Evolutionary conservation across 2,888 invertebrate genomes (phyloP), one percentile per base, ranked within the genome.

Genomic region (Noctua pronuba): DNA sequence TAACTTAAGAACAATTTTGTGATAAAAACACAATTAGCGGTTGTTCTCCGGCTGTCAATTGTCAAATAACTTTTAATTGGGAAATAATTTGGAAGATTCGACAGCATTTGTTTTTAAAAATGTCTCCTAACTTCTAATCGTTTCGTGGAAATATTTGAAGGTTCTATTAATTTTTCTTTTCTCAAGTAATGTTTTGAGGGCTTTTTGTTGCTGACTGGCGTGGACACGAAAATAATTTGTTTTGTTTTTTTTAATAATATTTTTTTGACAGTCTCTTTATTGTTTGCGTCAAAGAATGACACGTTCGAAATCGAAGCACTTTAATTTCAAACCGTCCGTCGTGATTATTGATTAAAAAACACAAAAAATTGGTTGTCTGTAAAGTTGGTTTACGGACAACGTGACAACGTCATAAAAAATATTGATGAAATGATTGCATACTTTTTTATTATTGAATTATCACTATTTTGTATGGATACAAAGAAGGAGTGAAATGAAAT

Each of bases 61-160:
- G 31, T 7, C 3, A 55, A 78, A 35, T 13, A 65, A 46, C 65
- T 78, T 78, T 44, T 64, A 65, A 65, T 35, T 55, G 24, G 28
- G 18, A 44, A 65, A 13, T 44, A 3, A 41, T 21, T 41, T 44
- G 0, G 0, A 64, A 52, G 3, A 31, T 41, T 64, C n/a, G 10
- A 41, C 16, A 8, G 28, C 21, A 24, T 78, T 78, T 44, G 21
- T 65, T 64, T 41, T 13, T 52, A 13, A 18, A 13, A 10, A 35
- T 7, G 0, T 24, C 65, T 41, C 44, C 13, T 18, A 79, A 79
- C 35, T 66, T 44, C 0, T 24, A 28, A 66, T 35, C 1, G 38
- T 16, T 13, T 55, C 24, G 44, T 38, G 8, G 35, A 46, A 67
- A 18, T 8, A 49, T 77, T 66, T 31, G 16, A 55, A 28, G 41